Evolutionary conservation across 1,140 invertebrate species (phyloP).

Genomic region (Leptinotarsa undecemlineata): DNA sequence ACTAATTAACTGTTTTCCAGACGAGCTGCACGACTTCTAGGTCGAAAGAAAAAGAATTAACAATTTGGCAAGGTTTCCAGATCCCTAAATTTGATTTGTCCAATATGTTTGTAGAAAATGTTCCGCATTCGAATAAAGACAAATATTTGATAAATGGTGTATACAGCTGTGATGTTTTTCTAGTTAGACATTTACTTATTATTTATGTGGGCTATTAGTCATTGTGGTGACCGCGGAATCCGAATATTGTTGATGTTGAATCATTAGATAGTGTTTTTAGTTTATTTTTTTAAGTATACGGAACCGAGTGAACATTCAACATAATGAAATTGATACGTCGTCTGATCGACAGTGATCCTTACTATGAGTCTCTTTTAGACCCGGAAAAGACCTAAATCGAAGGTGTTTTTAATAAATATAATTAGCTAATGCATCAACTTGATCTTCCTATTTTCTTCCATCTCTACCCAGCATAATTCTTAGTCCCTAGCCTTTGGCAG

Average conservation of each 20-base stretch:
- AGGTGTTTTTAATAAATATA: too few species aligned
- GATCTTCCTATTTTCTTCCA: too few species aligned
- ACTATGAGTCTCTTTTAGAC: too few species aligned
- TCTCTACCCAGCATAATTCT: too few species aligned
- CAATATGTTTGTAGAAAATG: neutral
- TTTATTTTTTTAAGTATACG: neutral
- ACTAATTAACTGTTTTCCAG: slow-evolving; percentile 5
- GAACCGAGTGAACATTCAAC: too few species aligned
- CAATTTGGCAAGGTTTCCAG: neutral
- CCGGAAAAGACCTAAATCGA: too few species aligned
- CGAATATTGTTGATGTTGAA: neutral
- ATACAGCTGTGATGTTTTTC: neutral
- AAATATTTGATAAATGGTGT: neutral
- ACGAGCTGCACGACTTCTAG: neutral
- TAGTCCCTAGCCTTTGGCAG: too few species aligned
- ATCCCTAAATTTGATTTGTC: slow-evolving; percentile 2
- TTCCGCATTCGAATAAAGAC: neutral
- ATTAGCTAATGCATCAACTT: too few species aligned
- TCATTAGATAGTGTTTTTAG: neutral
- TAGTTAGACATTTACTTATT: neutral
- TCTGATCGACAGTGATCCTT: too few species aligned
- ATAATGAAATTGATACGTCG: too few species aligned
- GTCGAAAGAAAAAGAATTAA: neutral
- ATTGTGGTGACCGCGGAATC: slow-evolving; percentile 1
- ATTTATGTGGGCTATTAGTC: neutral